Evolutionary conservation across 2,797 vertebrate genomes (phyloP), one percentile per base, ranked within the genome.

Genomic region (Halcyon badia): DNA sequence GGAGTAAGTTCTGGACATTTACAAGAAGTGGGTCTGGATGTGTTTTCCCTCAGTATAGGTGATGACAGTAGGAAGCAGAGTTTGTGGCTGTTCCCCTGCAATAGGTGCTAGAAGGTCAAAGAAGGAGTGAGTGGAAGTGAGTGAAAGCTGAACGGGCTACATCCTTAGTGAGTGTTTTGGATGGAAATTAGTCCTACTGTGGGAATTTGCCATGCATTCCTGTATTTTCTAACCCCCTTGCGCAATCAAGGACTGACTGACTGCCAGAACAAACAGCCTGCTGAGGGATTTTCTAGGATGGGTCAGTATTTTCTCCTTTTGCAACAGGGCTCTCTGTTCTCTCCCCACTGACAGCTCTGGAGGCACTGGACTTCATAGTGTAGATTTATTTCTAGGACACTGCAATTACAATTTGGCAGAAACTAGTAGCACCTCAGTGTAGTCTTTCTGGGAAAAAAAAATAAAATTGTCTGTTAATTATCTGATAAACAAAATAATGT

Each of bases 191-290:
- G 60, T 66, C 25, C 30, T 77, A 16, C 33, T 61, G 49, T 49
- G 78, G 71, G 48, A 78, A 65, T 19, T 77, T 65, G 75, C 57
- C 57, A 56, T 18, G 56, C 70, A 78, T 92, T 96, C 78, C 77
- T 5, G 4, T 86, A 9, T 61, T 93, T 97, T 86, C 87, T 80
- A 61, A 31, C 21, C 21, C 30, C 20, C 11, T 93, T 97, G 80
- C 3, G 3, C 83, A 93, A 93, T 31, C 56, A 62, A 5, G 18
- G 41, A 20, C 49, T 58, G 72, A 61, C 35, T 46, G 77, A 31
- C 68, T 91, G 92, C 92, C 86, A 93, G 91, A 68, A 89, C 68
- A 93, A 83, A 87, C 84, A 90, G 49, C 52, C 58, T 96, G 48
- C 66, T 33, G 9, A 61, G 58, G 60, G 85, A 46, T 85, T 90